Evolutionary conservation across 2,113 vertebrate genomes (phyloP).

Genomic region (Falco punctatus): DNA sequence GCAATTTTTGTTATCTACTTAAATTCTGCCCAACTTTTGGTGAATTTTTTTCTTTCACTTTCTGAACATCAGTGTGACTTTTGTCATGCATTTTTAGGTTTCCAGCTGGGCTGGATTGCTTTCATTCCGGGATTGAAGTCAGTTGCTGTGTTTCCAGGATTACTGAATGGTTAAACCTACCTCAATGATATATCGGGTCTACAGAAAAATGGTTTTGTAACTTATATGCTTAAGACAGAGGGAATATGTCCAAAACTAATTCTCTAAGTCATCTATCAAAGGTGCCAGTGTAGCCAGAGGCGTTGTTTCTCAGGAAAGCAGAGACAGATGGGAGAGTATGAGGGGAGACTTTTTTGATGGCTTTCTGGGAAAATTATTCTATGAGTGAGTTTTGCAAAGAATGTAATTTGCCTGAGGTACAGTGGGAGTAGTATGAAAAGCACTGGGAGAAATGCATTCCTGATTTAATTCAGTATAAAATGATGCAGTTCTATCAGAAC

Average conservation of each 20-base stretch:
- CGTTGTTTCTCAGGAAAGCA: conserved; percentile 2
- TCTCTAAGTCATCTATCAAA: not conserved
- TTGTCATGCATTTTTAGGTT: not conserved
- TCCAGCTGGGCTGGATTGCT: not conserved
- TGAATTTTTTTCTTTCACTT: not conserved
- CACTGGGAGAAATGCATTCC: not conserved
- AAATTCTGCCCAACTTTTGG: not conserved
- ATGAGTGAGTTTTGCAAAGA: not conserved
- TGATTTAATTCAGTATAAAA: not conserved
- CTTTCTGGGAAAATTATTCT: not conserved
- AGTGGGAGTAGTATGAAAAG: not conserved
- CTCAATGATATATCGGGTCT: not conserved
- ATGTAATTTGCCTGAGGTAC: not conserved
- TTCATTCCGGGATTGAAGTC: not conserved
- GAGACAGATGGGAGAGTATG: not conserved
- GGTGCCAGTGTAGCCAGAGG: not conserved
- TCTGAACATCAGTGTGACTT: not conserved
- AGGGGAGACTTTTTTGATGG: not conserved
- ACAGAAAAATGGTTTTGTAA: not conserved
- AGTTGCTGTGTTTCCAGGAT: not conserved
- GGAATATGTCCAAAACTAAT: not conserved
- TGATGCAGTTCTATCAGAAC: not conserved
- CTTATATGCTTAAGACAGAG: not conserved
- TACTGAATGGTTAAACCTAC: not conserved
- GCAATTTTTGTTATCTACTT: not conserved